Evolutionary conservation across 37 sponge, comb jelly and placozoan genomes (phyloP).

Genomic region (Chondrilla cf. caribensis): DNA sequence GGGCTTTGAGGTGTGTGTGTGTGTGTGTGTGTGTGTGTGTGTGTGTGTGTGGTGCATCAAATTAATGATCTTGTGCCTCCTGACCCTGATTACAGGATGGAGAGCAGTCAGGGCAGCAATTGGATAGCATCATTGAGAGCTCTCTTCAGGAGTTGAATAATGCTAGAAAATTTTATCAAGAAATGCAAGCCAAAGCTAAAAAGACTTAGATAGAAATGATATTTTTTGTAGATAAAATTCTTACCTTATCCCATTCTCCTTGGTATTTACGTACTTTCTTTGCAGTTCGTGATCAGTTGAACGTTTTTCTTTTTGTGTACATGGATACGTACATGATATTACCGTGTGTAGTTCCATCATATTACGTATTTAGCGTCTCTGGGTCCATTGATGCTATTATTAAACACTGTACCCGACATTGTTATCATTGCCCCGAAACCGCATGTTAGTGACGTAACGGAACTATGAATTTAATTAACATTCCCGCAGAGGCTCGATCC

Average conservation of each 20-base stretch:
- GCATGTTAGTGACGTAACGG: too few relatives aligned
- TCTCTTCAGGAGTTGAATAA: conserved; percentile 74
- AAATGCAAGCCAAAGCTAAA: conserved; percentile 61
- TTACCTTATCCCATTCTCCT: too few relatives aligned
- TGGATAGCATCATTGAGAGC: conserved; percentile 75
- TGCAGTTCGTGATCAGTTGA: too few relatives aligned
- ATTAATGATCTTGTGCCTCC: too few relatives aligned
- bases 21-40: conserved; percentile 26
- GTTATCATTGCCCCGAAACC: too few relatives aligned
- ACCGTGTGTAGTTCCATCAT: too few relatives aligned
- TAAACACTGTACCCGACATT: too few relatives aligned
- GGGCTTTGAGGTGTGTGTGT: conserved; percentile 33
- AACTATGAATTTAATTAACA: conserved; percentile 7
- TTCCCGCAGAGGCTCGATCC: neutral
- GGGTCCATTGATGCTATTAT: too few relatives aligned
- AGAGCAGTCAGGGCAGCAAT: conserved; percentile 31
- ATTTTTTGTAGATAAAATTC: neutral
- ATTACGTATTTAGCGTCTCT: too few relatives aligned
- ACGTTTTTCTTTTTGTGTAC: too few relatives aligned
- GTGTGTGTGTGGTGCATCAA: neutral
- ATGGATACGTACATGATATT: too few relatives aligned
- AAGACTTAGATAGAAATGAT: neutral
- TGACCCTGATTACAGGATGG: neutral
- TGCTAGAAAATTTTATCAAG: conserved; percentile 73
- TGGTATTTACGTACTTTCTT: too few relatives aligned